These are phyloP conservation scores for Bombus affinis DNA, from an alignment of 1,140 invertebrate genomes.

Conservation along the genomic window DNA sequence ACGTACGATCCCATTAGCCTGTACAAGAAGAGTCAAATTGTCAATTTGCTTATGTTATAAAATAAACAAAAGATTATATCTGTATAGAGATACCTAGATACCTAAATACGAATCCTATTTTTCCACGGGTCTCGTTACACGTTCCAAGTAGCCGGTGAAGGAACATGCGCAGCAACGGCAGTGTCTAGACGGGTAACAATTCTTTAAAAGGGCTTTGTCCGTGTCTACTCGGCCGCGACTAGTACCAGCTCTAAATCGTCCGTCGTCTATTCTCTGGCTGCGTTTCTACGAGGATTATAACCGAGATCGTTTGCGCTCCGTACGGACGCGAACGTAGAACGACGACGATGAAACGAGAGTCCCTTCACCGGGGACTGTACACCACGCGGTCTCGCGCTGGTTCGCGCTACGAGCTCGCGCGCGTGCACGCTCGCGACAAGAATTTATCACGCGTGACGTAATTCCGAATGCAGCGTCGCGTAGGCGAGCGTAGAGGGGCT, in stretches of 20 bases:
- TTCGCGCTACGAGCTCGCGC: constrained; percentile 1
- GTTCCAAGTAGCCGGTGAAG: background rate
- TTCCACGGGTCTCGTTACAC: too few relatives aligned
- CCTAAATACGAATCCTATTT: too few relatives aligned
- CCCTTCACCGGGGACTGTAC: constrained; percentile 28
- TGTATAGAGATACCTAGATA: too few relatives aligned
- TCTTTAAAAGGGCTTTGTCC: constrained; percentile 35
- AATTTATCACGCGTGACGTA: constrained; percentile 74
- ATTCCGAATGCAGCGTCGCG: constrained; percentile 65
- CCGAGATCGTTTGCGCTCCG: constrained; percentile 48
- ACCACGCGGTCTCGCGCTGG: background rate
- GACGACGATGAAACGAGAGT: constrained; percentile 25
- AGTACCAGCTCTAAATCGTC: constrained; percentile 40
- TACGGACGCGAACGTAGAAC: constrained; percentile 35
- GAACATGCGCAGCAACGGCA: background rate
- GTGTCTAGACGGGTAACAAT: constrained; percentile 29
- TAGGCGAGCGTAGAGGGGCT: constrained; percentile 22
- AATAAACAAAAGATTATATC: too few relatives aligned
- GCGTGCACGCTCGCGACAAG: constrained; percentile 39
- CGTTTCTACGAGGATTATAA: constrained; percentile 48
- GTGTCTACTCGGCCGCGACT: constrained; percentile 24
- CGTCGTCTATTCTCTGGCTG: constrained; percentile 14
- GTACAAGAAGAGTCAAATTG: too few relatives aligned
- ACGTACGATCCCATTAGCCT: too few relatives aligned
- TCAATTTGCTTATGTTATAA: too few relatives aligned